Conservation (phyloP, 2,113 vertebrate species). For the Sinocyclocheilus anshuiensis region DNA sequence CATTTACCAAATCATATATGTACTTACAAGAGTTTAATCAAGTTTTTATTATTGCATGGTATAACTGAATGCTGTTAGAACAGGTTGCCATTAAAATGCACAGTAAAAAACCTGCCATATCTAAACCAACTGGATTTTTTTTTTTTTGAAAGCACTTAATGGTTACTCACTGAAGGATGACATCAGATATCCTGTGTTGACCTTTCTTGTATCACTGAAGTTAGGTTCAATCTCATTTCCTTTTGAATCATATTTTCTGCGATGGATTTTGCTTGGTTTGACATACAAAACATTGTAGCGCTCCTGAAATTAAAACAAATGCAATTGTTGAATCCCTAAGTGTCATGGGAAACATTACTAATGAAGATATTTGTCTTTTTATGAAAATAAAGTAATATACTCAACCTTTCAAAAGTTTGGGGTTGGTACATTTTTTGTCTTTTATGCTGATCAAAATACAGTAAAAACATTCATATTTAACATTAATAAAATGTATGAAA, state of each 20-base stretch:
- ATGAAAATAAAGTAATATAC: background rate
- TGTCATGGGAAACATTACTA: background rate
- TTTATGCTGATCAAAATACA: background rate
- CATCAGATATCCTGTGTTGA: conserved; percentile 88
- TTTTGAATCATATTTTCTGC: conserved; percentile 77
- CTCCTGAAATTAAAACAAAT: conserved; percentile 65
- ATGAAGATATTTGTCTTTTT: background rate
- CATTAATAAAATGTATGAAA: background rate
- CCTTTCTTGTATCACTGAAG: conserved; percentile 83
- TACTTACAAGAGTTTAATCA: background rate
- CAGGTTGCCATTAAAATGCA: background rate
- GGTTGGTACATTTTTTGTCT: background rate
- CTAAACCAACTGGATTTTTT: background rate
- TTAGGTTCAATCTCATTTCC: conserved; percentile 87
- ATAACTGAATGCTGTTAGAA: background rate
- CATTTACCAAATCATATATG: background rate
- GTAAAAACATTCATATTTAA: background rate
- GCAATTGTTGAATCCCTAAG: background rate
- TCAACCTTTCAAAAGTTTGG: background rate
- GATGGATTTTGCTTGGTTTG: conserved; percentile 76
- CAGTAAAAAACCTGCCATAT: background rate
- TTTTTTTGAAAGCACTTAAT: background rate
- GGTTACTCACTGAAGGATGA: conserved; percentile 88
- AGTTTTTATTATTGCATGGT: background rate
- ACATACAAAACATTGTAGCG: conserved; percentile 83